Evolutionary conservation across 2,888 invertebrate species (phyloP), one percentile per base, ranked within the genome.

Genomic region (Erebia ligea): DNA sequence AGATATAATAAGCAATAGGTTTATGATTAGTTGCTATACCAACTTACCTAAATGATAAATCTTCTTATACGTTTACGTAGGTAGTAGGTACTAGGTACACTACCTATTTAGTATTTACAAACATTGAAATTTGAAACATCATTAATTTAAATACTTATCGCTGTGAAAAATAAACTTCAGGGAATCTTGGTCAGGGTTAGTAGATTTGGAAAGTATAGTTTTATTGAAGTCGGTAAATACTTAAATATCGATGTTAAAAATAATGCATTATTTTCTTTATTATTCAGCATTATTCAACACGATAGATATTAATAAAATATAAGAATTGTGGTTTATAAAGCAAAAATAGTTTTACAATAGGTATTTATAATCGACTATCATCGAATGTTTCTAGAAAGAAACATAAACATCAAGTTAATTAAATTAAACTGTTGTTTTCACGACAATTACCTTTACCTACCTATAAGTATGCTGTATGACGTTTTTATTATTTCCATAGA

Each of bases 171-270:
- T 57, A 21, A 11, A 57, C 21, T 52, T 40, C 52, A 34, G 25
- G 52, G 11, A 52, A 64, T 40, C 64, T 64, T 54, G 64, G 64
- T 64, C 64, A 64, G 34, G 64, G 64, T 52, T 64, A 64, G 52
- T 40, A 34, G 34, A 52, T 54, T 64, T 50, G 64, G n/a, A 64
- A 64, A 40, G 40, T 40, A 50, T 5, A n/a, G 5, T n/a, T 2
- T 52, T n/a, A 54, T 19, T 54, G 54, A 54, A 54, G 54, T 34
- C 8, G 34, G 15, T 58, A 58, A 25, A 34, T 21, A n/a, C 10
- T 19, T 25, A 58, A 34, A 58, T 54, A 54, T 54, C 54, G 54
- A 54, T 52, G 52, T 52, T 17, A 52, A 17, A 19, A 17, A 19
- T 54, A 54, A 54, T 19, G 54, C 54, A 54, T 10, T 54, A 17